Conservation (phyloP, 1,140 invertebrate species). For the Ctenoplectra terminalis region DNA sequence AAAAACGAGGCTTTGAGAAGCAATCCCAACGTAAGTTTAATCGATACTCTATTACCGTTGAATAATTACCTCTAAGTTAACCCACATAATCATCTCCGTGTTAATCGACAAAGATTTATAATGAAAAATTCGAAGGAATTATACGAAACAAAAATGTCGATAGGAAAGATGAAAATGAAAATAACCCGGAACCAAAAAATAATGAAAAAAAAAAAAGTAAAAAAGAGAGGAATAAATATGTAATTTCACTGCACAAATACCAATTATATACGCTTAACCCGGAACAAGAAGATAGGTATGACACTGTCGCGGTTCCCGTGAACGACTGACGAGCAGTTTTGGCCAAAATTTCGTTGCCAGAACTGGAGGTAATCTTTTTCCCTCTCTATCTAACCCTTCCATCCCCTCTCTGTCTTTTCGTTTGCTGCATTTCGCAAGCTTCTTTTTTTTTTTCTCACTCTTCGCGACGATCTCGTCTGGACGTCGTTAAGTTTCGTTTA, state of each 20-base stretch:
- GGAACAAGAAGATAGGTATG: background rate
- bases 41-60: too few relatives aligned
- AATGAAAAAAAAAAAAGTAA: too few relatives aligned
- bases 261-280: background rate
- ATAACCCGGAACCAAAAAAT: background rate
- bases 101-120: background rate
- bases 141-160: too few relatives aligned
- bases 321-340: constrained; percentile 56
- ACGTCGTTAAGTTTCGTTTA: too few relatives aligned
- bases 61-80: too few relatives aligned
- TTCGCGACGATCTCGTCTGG: background rate
- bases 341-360: constrained; percentile 56
- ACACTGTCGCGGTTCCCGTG: constrained; percentile 42
- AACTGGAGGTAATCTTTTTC: constrained; percentile 23
- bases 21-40: background rate
- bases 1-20: too few relatives aligned
- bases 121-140: background rate
- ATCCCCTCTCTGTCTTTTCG: background rate
- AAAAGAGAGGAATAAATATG: too few relatives aligned
- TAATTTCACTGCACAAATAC: constrained; percentile 32
- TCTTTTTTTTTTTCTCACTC: background rate
- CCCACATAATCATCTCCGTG: background rate
- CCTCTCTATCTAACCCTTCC: background rate
- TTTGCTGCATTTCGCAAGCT: background rate
- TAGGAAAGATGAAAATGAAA: too few relatives aligned